Percentiles rank a stretch among this genome's conserved stretches.
phyloP scores from a whole-genome alignment of 2,888 invertebrate genomes.

The Physocephala rufipes region DNA sequence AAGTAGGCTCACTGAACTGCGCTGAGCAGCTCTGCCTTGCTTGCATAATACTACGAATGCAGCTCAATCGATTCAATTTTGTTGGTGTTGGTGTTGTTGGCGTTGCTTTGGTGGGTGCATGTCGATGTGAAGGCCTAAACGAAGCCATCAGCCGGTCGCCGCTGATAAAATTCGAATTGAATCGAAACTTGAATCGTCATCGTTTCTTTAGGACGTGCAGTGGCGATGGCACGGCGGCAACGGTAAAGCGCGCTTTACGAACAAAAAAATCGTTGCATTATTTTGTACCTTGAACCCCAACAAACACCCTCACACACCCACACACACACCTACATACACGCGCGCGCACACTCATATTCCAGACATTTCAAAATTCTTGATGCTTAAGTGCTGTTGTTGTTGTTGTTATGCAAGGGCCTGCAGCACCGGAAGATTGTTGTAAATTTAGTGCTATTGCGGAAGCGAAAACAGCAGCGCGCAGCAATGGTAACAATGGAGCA shows the following conservation, averaged over 20 bases:
- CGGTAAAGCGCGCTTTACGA: constrained; percentile 38
- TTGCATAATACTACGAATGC: constrained; percentile 15
- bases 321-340: constrained; percentile 9
- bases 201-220: constrained; percentile 11
- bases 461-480: constrained; percentile 23
- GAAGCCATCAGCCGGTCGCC: constrained; percentile 5
- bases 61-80: constrained; percentile 7
- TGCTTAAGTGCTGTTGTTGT: background rate
- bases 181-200: background rate
- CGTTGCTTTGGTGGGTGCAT: background rate
- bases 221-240: too few species aligned
- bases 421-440: constrained; percentile 34
- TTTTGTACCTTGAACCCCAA: background rate
- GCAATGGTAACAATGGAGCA: constrained; percentile 17
- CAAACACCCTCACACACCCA: background rate
- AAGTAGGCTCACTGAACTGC: too few species aligned
- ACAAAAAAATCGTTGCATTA: constrained; percentile 4
- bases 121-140: background rate
- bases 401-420: background rate
- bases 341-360: constrained; percentile 12
- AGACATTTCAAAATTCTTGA: constrained; percentile 11
- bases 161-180: background rate
- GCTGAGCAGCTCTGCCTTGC: too few species aligned
- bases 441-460: constrained; percentile 35
- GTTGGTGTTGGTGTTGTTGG: too few species aligned